Base-by-base conservation (phyloP, 2,888 invertebrate species). In the Lepidochrysops patricia region DNA sequence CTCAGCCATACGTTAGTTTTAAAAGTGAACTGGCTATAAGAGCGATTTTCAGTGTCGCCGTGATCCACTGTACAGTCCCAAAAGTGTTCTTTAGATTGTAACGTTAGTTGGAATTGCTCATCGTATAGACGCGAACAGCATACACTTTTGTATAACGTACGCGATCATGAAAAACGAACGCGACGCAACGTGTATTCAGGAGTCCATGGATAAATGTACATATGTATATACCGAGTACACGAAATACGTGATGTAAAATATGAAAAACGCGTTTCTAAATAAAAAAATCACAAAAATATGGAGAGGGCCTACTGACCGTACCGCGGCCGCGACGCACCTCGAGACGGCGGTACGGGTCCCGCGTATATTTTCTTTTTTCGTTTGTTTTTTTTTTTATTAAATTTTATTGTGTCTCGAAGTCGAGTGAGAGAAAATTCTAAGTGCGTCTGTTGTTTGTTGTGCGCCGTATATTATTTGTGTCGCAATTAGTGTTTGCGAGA, bases 391-490 rank as follows among this genome's bases (percentile, higher is more conserved):
- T 63, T 79, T 79, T 75, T 79, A 80, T 83, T 72, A 80, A 83
- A 84, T 82, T 83, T 82, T 84, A 84, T 85, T 74, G 73, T 70
- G 78, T 76, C 77, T 80, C 70, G 68, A 74, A 71, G 65, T 74
- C 75, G 77, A 76, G 76, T 75, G 76, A 79, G 67, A 74, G 72
- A 73, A 74, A 70, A 73, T 77, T 80, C 73, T 82, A 78, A 75
- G 82, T 74, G 86, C 86, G 84, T 79, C 76, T 80, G 86, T 88
- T 87, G 80, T 75, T 77, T 84, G 87, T 86, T 86, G 79, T 77
- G 77, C 86, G 85, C 85, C 80, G 75, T 83, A 76, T 68, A 68
- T 73, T 72, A 70, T 64, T 68, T 65, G 72, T 67, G 77, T 76
- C 80, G 74, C 79, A 69, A 64, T 63, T 67, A 58, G 23, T 54